A percentile compares a stretch with the other conserved stretches of the same genome.
Conservation (phyloP, 2,888 invertebrate species). For the Tuberolachnus salignus region DNA sequence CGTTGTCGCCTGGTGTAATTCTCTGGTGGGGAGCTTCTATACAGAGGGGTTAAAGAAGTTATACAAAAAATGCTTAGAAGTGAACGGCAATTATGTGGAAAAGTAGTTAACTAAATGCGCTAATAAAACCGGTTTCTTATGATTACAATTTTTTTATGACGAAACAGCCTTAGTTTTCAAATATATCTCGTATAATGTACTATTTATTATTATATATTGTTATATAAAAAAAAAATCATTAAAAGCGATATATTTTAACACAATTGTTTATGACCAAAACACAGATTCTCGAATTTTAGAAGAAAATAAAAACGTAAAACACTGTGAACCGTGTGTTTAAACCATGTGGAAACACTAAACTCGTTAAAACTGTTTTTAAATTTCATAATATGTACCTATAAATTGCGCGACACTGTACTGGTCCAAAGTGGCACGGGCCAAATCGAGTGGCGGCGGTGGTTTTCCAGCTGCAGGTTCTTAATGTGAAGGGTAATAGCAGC, state of each 20-base stretch:
- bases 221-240: not conserved
- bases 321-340: not conserved
- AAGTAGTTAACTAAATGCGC: too few relatives aligned
- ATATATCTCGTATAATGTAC: too few relatives aligned
- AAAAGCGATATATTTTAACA: not conserved
- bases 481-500: slow-evolving; percentile 37
- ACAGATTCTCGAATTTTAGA: not conserved
- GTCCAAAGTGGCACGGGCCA: slow-evolving; percentile 53
- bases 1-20: too few relatives aligned
- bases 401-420: not conserved
- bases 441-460: slow-evolving; percentile 30
- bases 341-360: slow-evolving; percentile 17
- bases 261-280: not conserved
- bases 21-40: too few relatives aligned
- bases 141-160: too few relatives aligned
- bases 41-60: too few relatives aligned
- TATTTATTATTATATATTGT: too few relatives aligned
- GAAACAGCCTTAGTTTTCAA: too few relatives aligned
- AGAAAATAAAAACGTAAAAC: not conserved
- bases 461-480: slow-evolving; percentile 54
- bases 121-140: too few relatives aligned
- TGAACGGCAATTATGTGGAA: too few relatives aligned
- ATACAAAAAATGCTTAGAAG: too few relatives aligned
- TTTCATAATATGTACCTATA: slow-evolving; percentile 11
- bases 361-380: slow-evolving; percentile 46